Percentiles rank a stretch among this genome's conserved stretches.
These are phyloP conservation scores for Barbus barbus DNA, from an alignment of 2,113 vertebrate genomes.

Conservation along the genomic window DNA sequence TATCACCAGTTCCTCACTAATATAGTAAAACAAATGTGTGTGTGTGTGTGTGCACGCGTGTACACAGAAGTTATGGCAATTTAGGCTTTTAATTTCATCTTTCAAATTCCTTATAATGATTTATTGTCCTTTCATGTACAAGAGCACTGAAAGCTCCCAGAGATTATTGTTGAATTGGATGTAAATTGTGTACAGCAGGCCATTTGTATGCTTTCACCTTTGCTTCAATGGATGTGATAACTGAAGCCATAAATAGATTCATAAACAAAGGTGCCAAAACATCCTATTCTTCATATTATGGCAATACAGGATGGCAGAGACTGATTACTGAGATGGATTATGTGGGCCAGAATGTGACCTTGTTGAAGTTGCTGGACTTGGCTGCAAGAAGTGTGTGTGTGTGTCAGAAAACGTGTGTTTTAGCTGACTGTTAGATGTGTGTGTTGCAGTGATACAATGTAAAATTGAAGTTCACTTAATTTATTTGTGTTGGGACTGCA, in stretches of 20 bases:
- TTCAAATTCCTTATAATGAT: not conserved
- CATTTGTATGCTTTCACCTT: constrained; percentile 1
- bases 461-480: not conserved
- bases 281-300: constrained; percentile 68
- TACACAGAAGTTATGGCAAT: not conserved
- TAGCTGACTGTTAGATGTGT: not conserved
- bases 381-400: not conserved
- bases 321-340: constrained; percentile 75
- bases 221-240: constrained; percentile 63
- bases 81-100: not conserved
- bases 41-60: not conserved
- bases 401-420: not conserved
- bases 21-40: not conserved
- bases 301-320: constrained; percentile 66
- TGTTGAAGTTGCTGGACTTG: constrained; percentile 54
- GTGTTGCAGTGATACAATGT: not conserved
- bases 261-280: constrained; percentile 57
- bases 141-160: not conserved
- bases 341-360: constrained; percentile 69
- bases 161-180: not conserved
- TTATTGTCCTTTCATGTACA: not conserved
- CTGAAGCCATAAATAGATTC: constrained; percentile 56
- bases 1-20: not conserved
- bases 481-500: not conserved
- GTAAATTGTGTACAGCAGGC: not conserved